Evolutionary conservation across 2,113 vertebrate genomes (phyloP).

Genomic region (Picathartes gymnocephalus): DNA sequence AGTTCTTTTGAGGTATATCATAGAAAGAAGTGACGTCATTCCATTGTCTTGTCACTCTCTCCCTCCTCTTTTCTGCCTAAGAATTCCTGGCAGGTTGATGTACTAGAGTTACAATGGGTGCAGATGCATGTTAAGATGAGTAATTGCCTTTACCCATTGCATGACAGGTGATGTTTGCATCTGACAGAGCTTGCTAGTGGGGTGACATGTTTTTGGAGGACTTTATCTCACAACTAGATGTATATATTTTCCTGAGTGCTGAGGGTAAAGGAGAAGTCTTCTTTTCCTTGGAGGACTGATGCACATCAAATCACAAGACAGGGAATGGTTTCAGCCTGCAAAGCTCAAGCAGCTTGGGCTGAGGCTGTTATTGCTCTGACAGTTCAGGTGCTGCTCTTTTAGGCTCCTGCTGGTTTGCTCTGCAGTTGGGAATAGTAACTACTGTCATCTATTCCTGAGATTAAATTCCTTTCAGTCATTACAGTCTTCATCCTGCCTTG

Average conservation of each 20-base stretch:
- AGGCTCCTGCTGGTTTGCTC: not conserved
- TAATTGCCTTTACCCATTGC: not conserved
- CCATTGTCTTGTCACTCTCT: not conserved
- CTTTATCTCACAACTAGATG: not conserved
- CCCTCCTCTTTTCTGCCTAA: not conserved
- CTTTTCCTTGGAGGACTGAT: not conserved
- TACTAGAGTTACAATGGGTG: not conserved
- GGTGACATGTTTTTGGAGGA: not conserved
- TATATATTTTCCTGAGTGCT: not conserved
- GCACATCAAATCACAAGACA: not conserved
- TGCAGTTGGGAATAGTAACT: not conserved
- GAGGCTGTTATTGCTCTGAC: not conserved
- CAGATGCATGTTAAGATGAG: not conserved
- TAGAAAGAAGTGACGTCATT: not conserved
- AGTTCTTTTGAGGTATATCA: not conserved
- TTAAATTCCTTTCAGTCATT: not conserved
- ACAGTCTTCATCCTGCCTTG: not conserved
- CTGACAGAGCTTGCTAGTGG: not conserved
- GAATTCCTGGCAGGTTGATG: not conserved
- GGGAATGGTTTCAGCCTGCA: not conserved
- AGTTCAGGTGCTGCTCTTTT: not conserved
- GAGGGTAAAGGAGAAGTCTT: not conserved
- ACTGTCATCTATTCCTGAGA: not conserved
- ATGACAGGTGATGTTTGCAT: not conserved
- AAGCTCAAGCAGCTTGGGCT: accelerated